Evolutionary conservation across 1,140 invertebrate genomes (phyloP).

Genomic region (Theocolax elegans): DNA sequence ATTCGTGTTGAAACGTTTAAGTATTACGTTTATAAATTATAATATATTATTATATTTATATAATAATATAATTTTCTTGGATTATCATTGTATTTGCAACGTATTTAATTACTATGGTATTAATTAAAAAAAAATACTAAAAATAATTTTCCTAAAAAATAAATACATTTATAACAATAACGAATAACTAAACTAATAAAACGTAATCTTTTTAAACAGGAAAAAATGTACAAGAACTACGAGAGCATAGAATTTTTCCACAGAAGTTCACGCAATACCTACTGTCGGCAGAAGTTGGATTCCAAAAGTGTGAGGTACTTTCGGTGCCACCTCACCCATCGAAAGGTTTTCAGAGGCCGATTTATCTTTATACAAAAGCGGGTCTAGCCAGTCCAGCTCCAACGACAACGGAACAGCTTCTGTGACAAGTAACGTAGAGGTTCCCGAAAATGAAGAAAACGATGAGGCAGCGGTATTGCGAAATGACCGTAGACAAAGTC

Average conservation of each 20-base stretch:
- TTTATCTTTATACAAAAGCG: conserved; percentile 86
- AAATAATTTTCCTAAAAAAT: no score
- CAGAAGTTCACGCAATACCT: conserved; percentile 92
- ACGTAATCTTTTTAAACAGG: no score
- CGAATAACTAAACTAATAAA: no score
- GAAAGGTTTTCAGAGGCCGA: conserved; percentile 90
- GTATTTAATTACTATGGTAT: no score
- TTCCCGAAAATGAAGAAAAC: neutral
- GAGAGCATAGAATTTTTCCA: conserved; percentile 88
- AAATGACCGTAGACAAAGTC: conserved; percentile 54
- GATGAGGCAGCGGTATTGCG: conserved; percentile 54
- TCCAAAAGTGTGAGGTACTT: conserved; percentile 86
- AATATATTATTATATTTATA: no score
- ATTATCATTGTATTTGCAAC: no score
- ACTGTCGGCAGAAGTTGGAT: conserved; percentile 89
- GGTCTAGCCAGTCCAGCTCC: conserved; percentile 61
- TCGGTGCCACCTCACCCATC: conserved; percentile 85
- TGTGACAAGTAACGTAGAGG: neutral
- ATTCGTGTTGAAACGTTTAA: no score
- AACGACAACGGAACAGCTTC: neutral
- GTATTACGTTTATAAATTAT: no score
- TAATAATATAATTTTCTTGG: no score
- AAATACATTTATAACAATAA: no score
- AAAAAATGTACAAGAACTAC: conserved; percentile 87
- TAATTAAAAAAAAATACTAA: no score